These are phyloP conservation scores for Eupithecia subfuscata DNA, from an alignment of 2,888 invertebrate genomes.

Conservation along the genomic window DNA sequence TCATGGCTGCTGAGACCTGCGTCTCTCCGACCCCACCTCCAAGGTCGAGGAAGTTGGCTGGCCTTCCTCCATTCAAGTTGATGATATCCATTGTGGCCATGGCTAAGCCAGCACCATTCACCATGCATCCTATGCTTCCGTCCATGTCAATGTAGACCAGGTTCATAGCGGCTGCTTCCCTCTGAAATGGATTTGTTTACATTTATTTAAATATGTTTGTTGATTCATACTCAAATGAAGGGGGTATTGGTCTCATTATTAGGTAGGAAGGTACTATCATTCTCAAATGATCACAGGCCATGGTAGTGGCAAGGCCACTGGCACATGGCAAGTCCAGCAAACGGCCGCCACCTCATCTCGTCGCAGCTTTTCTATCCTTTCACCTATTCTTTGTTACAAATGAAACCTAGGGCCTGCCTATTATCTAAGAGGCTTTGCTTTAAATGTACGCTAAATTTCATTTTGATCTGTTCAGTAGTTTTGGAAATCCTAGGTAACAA, in stretches of 20 bases:
- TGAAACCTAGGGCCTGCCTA: no score
- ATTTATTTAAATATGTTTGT: neutral
- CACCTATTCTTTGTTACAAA: no score
- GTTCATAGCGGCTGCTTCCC: constrained; percentile 95
- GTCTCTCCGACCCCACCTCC: constrained; percentile 98
- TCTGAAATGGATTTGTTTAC: constrained; percentile 60
- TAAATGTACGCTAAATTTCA: no score
- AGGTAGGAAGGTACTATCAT: neutral
- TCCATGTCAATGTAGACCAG: constrained; percentile 98
- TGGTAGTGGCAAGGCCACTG: no score
- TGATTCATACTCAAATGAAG: neutral
- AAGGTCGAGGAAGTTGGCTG: constrained; percentile 99
- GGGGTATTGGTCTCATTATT: neutral
- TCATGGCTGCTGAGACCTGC: constrained; percentile 96
- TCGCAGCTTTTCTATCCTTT: no score
- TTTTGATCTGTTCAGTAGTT: no score
- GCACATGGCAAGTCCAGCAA: no score
- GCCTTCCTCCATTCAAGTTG: constrained; percentile 96
- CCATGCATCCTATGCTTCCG: constrained; percentile 98
- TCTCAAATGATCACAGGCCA: no score
- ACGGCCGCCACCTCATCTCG: no score
- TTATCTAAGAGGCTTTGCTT: no score
- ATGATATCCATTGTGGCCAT: constrained; percentile 99
- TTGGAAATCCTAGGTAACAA: no score
- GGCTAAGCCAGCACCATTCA: constrained; percentile 99